Percentiles rank a stretch among this genome's conserved stretches.
phyloP scores from a whole-genome alignment of 2,113 vertebrate species.

The Mungos mungo region DNA sequence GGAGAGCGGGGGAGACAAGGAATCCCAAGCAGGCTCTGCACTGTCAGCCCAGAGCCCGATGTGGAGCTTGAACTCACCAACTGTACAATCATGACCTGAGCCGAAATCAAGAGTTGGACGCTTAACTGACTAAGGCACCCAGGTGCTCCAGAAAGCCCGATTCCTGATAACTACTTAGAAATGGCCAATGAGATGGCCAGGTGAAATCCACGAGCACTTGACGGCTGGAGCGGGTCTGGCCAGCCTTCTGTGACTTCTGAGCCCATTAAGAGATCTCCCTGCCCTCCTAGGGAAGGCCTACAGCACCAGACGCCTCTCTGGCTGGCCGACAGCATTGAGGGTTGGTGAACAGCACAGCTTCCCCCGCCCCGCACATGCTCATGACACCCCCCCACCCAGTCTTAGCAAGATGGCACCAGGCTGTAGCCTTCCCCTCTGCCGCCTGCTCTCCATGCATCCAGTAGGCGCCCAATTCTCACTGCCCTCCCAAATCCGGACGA shows the following conservation, averaged over 20 bases:
- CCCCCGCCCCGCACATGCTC: not conserved
- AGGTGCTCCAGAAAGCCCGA: not conserved
- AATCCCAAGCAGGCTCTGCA: too few species aligned
- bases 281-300: not conserved
- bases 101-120: too few species aligned
- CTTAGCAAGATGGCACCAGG: not conserved
- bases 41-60: too few species aligned
- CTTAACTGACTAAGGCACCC: too few species aligned
- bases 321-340: not conserved
- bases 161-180: not conserved
- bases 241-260: not conserved
- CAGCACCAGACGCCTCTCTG: not conserved
- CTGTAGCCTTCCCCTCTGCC: not conserved
- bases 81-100: too few species aligned
- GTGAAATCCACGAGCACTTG: not conserved
- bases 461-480: not conserved
- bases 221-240: not conserved
- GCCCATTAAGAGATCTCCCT: not conserved
- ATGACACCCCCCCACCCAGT: not conserved
- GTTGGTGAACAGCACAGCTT: not conserved
- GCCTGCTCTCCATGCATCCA: not conserved
- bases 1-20: too few species aligned
- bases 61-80: too few species aligned
- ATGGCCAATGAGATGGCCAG: not conserved
- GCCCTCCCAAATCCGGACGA: constrained; percentile 80